Evolutionary conservation across 2,888 invertebrate species (phyloP).

Genomic region (Aspidiotus rigidus): DNA sequence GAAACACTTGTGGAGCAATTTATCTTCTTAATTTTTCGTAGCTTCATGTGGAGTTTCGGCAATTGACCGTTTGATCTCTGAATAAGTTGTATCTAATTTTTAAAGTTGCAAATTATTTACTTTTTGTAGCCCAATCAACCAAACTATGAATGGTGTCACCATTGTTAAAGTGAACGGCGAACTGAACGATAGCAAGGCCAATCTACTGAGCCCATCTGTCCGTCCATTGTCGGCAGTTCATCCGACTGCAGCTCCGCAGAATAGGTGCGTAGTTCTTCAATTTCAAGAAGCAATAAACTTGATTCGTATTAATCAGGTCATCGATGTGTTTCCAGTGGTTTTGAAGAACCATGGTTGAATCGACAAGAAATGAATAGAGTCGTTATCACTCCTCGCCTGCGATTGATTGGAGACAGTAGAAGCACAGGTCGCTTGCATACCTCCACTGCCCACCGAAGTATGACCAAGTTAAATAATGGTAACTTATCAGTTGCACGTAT

Average conservation of each 20-base stretch:
- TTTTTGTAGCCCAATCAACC: constrained; percentile 53
- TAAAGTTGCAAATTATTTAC: background rate
- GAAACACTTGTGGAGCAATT: too few relatives aligned
- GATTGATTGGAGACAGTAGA: constrained; percentile 51
- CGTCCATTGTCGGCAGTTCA: constrained; percentile 24
- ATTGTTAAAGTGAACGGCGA: constrained; percentile 59
- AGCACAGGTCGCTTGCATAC: constrained; percentile 66
- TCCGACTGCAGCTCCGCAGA: constrained; percentile 19
- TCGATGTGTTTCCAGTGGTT: constrained; percentile 8
- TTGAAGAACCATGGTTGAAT: constrained; percentile 35
- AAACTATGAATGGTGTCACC: constrained; percentile 63
- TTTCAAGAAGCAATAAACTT: background rate
- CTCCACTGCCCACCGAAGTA: constrained; percentile 63
- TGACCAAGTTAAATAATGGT: constrained; percentile 64
- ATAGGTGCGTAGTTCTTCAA: constrained; percentile 17
- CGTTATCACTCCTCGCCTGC: constrained; percentile 38
- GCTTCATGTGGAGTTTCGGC: too few relatives aligned
- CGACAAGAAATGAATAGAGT: constrained; percentile 39
- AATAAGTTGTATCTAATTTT: background rate
- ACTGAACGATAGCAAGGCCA: constrained; percentile 13
- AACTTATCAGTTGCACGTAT: constrained; percentile 13
- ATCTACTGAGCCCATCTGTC: background rate
- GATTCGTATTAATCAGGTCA: background rate
- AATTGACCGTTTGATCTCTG: background rate
- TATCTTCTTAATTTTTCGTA: too few relatives aligned